phyloP scores from a whole-genome alignment of 92 coral and sea anemone species.

The Zoanthus gigantus region DNA sequence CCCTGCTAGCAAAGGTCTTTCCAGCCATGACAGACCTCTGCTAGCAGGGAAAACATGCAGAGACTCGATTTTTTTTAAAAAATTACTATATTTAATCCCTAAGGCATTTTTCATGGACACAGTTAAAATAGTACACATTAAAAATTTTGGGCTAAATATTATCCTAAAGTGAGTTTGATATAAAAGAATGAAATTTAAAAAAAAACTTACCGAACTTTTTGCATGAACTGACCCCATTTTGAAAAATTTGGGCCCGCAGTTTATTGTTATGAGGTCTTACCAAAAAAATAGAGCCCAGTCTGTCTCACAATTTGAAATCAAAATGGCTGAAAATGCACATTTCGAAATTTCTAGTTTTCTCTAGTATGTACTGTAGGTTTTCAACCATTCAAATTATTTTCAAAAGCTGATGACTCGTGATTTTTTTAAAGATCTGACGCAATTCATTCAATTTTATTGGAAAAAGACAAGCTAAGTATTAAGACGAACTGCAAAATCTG shows the following conservation, averaged over 20 bases:
- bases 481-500: neutral
- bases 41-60: too few relatives aligned
- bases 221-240: slow-evolving; percentile 40
- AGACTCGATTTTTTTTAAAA: too few relatives aligned
- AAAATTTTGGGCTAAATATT: neutral
- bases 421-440: neutral
- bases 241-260: slow-evolving; percentile 28
- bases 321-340: slow-evolving; percentile 25
- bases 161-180: neutral
- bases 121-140: neutral
- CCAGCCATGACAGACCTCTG: too few relatives aligned
- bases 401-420: neutral
- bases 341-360: neutral
- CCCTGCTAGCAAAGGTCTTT: too few relatives aligned
- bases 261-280: slow-evolving; percentile 15
- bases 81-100: too few relatives aligned
- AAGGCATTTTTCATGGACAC: too few relatives aligned
- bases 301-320: neutral
- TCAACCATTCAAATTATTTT: too few relatives aligned
- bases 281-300: slow-evolving; percentile 6
- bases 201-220: slow-evolving; percentile 21
- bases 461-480: neutral
- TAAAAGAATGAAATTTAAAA: neutral
- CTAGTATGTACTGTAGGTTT: neutral
- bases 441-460: neutral